Conservation (phyloP, 2,797 vertebrate genomes). For the Lithobates sylvaticus region DNA sequence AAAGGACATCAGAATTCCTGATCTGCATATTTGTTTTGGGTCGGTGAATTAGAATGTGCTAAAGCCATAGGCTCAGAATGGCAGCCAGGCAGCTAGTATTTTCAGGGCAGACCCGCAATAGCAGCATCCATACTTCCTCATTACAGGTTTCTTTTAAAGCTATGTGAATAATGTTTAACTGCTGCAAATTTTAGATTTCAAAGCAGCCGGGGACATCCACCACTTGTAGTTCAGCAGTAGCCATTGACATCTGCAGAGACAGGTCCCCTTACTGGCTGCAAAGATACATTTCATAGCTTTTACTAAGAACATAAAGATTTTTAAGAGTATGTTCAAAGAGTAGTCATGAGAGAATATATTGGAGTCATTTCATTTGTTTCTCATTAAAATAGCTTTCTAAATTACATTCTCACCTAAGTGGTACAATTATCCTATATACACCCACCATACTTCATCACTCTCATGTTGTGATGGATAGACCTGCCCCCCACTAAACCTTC, state of each 20-base stretch:
- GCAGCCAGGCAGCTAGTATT: not conserved
- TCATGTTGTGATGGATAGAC: not conserved
- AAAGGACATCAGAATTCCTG: too few relatives aligned
- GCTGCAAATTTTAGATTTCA: too few relatives aligned
- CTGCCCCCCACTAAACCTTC: not conserved
- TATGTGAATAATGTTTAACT: too few relatives aligned
- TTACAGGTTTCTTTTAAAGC: too few relatives aligned
- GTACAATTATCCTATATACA: slow-evolving; percentile 13
- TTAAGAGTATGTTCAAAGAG: not conserved
- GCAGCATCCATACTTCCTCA: not conserved
- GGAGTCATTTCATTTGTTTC: slow-evolving; percentile 18
- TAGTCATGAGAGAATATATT: not conserved
- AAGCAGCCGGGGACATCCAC: not conserved
- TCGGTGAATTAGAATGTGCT: not conserved
- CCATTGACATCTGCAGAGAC: not conserved
- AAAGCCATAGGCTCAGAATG: not conserved
- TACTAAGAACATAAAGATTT: not conserved
- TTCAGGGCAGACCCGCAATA: not conserved
- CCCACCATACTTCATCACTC: not conserved
- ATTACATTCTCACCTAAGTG: slow-evolving; percentile 33
- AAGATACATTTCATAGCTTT: not conserved
- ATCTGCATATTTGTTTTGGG: not conserved
- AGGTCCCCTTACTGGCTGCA: not conserved
- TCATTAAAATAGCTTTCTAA: slow-evolving; percentile 33
- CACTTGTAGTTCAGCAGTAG: not conserved